Base-by-base conservation (phyloP, 2,888 invertebrate species). In the Bellardia bayeri region DNA sequence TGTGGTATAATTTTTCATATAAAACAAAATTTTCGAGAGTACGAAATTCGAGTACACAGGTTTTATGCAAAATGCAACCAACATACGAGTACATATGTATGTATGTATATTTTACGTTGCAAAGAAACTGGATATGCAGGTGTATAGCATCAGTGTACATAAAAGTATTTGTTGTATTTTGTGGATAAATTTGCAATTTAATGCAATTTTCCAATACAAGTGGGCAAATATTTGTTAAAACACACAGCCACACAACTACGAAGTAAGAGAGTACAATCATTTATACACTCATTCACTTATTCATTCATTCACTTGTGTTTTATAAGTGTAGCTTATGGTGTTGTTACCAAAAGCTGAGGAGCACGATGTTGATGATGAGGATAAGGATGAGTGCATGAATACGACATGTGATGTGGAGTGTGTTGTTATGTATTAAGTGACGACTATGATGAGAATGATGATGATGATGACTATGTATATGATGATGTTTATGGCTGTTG, bases 171-270 rank as follows among this genome's bases (percentile, higher is more conserved):
- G 89, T 89, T 89, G 90, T 89, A 89, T 79, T 63, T 82, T 81
- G 85, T 56, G 80, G 30, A 69, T 72, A 76, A 88, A 85, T 82
- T 86, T 87, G 85, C 87, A 88, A 88, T 89, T 89, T 88, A 82
- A 87, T 87, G 88, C 87, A 88, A 88, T 87, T 87, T 87, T 85
- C 83, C 87, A 82, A 82, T 82, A 84, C 85, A 87, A 88, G 87
- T 87, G 79, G 87, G 89, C 88, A 88, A 88, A 89, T 89, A 88
- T 87, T 88, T 78, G 81, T 79, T 86, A 85, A 56, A 74, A 88
- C 23, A 45, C 30, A 75, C 23, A 54, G 5, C 37, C 6, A 30
- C 54, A 42, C 1, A 6, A 14, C 14, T 4, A 30, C 9, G 7
- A 33, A 9, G 8, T 33, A 58, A 2, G 11, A 61, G 61, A 49